Evolutionary conservation across 2,797 vertebrate species (phyloP), one percentile per base, ranked within the genome.

Genomic region (Limnodromus scolopaceus): DNA sequence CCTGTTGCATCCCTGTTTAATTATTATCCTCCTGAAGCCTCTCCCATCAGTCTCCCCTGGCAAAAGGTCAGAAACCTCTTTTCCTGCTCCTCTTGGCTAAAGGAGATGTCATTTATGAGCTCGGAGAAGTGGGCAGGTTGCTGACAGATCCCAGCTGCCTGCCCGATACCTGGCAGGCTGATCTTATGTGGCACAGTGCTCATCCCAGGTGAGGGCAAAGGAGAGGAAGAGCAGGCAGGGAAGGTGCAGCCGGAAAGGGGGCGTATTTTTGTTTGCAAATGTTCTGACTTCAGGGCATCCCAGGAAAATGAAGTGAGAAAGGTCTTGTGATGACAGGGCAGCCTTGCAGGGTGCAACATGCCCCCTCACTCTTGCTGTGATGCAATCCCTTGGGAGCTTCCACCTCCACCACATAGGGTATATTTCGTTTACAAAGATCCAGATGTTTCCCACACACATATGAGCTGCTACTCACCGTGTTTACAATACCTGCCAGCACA

Each of bases 381-480:
- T 43, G 41, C 32, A 95, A 16, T 39, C 22, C 64, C 41, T 43
- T 10, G 20, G 41, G 27, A 87, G 24, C 39, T 89, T 23, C 51
- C 2, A 16, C 54, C 54, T 61, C 68, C 0, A 0, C 18, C 18
- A 16, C 0, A 0, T 25, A 57, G n/a, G 4, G 6, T 27, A 86
- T 54, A 14, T 38, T 78, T 65, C 54, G 34, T 34, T 92, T 48
- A 16, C 16, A 11, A 23, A 69, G 54, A 34, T 45, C 20, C 68
- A 80, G 41, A 41, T 68, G n/a, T 54, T 92, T 45, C n/a, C 5
- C n/a, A 0, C 45, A 48, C 2, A 3, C 16, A 5, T 16, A 22
- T 0, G 0, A 81, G 57, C 16, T 85, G 23, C 25, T 10, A 3
- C 20, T 87, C 20, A 30, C 25, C 0, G 0, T 43, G 14, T 60